Conservation (phyloP, 2,888 invertebrate genomes). For the Temnothorax ravouxi region DNA sequence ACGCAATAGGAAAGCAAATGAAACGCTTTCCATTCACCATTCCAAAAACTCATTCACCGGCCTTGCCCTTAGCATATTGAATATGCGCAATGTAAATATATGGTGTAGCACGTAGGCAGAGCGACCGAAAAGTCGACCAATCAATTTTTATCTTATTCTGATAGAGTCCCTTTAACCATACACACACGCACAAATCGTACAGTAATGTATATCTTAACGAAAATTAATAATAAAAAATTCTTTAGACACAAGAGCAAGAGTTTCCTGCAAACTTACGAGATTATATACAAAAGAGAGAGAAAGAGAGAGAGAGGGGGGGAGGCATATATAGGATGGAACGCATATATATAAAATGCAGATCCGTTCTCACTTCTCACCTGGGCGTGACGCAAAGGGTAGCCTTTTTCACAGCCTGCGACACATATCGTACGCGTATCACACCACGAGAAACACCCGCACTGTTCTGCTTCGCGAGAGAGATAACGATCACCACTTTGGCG, state of each 20-base stretch:
- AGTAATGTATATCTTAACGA: neutral
- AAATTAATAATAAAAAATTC: neutral
- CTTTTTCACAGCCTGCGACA: conserved; percentile 48
- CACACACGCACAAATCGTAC: too few species aligned
- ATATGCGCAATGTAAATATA: conserved; percentile 26
- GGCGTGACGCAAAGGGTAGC: conserved; percentile 69
- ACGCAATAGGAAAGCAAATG: neutral
- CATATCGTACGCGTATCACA: conserved; percentile 63
- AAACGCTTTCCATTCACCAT: neutral
- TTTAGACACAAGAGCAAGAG: neutral
- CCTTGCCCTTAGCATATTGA: neutral
- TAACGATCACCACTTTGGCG: conserved; percentile 32
- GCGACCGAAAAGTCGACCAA: neutral
- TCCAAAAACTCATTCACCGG: neutral
- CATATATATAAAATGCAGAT: neutral
- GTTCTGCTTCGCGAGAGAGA: conserved; percentile 1
- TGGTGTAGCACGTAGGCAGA: neutral
- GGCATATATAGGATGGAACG: neutral
- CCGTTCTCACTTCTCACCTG: conserved; percentile 78
- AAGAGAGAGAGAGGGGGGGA: neutral
- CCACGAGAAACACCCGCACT: neutral
- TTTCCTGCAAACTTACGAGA: neutral
- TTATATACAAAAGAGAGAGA: neutral
- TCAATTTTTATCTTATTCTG: neutral
- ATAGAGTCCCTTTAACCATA: neutral